Evolutionary conservation across 1,140 invertebrate genomes (phyloP), one percentile per base, ranked within the genome.

Genomic region (Gonioctena quinquepunctata): DNA sequence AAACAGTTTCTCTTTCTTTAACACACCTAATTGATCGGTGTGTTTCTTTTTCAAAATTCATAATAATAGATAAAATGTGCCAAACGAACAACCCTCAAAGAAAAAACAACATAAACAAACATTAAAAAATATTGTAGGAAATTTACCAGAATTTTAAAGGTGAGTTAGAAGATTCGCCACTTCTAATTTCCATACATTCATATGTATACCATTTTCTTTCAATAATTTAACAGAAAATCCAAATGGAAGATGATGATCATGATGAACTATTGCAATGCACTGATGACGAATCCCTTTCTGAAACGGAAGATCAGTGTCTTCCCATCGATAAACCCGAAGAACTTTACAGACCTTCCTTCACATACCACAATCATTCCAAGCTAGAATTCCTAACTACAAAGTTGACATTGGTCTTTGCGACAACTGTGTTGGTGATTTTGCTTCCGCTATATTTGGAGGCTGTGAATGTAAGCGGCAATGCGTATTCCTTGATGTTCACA

Each of bases 371-470:
- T 27, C 79, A 80, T 42, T 75, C 75, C n/a, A 79, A 78, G 73
- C 33, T 75, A 3, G 74, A 81, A 67, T 81, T 82, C 65, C 28
- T 81, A 23, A 56, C 49, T 19, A 66, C 72, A 16, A 73, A 78
- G 63, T 54, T 76, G 19, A 33, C 74, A 13, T 66, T 82, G 22
- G 74, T 82, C 19, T 48, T 79, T 13, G 74, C 78, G 1, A 74
- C 79, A 48, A 66, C 74, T 50, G 61, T 56, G 6, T 48, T 82
- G 18, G 22, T 80, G 27, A 76, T 82, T 49, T 16, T 79, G 49
- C 49, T 82, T 27, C 80, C 80, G n/a, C 22, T 80, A 7, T 81
- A 81, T 68, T 68, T 76, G 21, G 73, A 79, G 27, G 60, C 75
- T 8, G 67, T 81, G 48, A 79, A 77, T 66, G 49, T 73, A 7